Conservation (phyloP, 1,140 invertebrate genomes). For the Drosophila repleta region DNA sequence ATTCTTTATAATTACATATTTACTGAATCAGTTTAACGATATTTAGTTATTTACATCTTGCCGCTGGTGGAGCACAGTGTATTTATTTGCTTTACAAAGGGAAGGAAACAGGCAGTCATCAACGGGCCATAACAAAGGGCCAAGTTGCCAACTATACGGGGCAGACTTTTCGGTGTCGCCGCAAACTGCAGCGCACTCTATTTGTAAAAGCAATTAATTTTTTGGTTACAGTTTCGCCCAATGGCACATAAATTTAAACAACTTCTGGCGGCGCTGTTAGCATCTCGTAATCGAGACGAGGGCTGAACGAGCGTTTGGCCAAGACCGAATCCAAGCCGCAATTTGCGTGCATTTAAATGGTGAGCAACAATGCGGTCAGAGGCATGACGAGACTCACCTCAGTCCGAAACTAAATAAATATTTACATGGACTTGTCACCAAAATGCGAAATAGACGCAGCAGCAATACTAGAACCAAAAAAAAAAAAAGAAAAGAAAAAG, state of each 20-base stretch:
- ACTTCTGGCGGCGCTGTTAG: conserved; percentile 49
- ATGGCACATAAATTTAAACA: conserved; percentile 78
- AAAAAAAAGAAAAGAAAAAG: conserved; percentile 25
- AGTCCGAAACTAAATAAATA: conserved; percentile 77
- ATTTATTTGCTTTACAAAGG: conserved; percentile 39
- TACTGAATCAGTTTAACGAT: too few species aligned
- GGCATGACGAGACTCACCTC: conserved; percentile 48
- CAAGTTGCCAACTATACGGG: conserved; percentile 55
- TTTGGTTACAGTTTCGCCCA: conserved; percentile 48
- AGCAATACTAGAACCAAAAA: conserved; percentile 1
- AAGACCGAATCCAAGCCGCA: conserved; percentile 48
- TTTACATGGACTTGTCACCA: conserved; percentile 73
- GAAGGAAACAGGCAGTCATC: conserved; percentile 18
- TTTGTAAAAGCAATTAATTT: conserved; percentile 81
- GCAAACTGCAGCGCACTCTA: conserved; percentile 60
- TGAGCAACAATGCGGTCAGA: conserved; percentile 39
- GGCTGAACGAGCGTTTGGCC: conserved; percentile 13
- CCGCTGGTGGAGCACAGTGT: conserved; percentile 27
- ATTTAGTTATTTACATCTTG: neutral
- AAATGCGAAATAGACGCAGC: conserved; percentile 67
- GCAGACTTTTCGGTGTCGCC: conserved; percentile 61
- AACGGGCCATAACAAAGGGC: conserved; percentile 59
- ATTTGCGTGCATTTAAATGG: conserved; percentile 78
- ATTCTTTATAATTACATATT: too few species aligned
- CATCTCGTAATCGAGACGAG: conserved; percentile 51